These are phyloP conservation scores for Tipula confusa DNA, from an alignment of 2,888 invertebrate genomes.

Conservation along the genomic window DNA sequence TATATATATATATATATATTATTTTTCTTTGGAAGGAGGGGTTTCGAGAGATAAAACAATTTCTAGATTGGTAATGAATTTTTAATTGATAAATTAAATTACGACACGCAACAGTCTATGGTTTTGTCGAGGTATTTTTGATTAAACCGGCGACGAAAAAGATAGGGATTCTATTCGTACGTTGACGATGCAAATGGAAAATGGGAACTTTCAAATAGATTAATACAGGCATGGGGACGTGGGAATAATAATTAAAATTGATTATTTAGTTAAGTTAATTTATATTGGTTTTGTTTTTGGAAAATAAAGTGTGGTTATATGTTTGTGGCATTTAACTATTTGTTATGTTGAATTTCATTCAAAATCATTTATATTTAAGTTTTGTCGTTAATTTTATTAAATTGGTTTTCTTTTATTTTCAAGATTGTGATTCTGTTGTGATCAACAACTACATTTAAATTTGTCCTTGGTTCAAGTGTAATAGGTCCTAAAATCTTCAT, in stretches of 20 bases:
- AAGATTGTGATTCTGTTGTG: no score
- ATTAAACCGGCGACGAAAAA: background rate
- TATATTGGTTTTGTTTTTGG: background rate
- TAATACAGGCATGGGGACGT: background rate
- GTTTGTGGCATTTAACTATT: background rate
- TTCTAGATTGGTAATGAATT: background rate
- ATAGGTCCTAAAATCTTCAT: no score
- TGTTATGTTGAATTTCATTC: no score
- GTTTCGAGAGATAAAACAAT: background rate
- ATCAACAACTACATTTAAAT: no score
- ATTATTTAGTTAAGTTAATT: background rate
- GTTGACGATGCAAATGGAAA: background rate
- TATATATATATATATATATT: no score
- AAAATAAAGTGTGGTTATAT: background rate
- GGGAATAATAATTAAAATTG: background rate
- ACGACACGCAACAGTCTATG: background rate
- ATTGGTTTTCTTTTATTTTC: no score
- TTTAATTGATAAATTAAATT: slow-evolving; percentile 20
- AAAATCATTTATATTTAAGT: background rate
- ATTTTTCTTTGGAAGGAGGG: background rate
- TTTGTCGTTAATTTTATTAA: no score
- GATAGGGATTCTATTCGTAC: no score
- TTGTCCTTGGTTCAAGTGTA: no score
- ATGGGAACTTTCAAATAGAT: background rate
- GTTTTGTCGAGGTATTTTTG: background rate